Evolutionary conservation across 2,888 invertebrate genomes (phyloP).

Genomic region (Phalera bucephala): DNA sequence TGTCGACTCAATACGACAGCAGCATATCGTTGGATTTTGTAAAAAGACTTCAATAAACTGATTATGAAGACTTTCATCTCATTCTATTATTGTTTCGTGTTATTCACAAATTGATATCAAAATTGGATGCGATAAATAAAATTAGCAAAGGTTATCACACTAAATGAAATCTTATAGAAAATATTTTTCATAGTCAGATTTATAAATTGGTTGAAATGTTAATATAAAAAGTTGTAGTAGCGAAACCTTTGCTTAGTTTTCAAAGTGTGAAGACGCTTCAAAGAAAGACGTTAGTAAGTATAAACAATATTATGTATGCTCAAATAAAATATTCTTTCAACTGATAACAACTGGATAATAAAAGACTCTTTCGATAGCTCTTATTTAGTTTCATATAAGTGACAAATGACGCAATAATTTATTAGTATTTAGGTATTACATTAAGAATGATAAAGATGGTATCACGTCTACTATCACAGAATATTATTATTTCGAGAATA

Average conservation of each 20-base stretch:
- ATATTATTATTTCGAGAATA: conserved; percentile 74
- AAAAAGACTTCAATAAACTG: too few relatives aligned
- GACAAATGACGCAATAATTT: conserved; percentile 55
- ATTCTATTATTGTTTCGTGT: conserved; percentile 13
- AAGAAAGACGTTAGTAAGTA: conserved; percentile 1
- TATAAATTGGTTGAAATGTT: conserved; percentile 4
- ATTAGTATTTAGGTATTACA: conserved; percentile 29
- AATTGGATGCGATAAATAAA: conserved; percentile 18
- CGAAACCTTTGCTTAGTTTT: conserved; percentile 12
- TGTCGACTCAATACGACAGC: conserved; percentile 37
- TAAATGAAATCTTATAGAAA: conserved; percentile 2
- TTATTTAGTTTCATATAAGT: conserved; percentile 35
- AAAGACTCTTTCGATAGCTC: conserved; percentile 10
- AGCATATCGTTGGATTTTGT: too few relatives aligned
- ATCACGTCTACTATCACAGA: conserved; percentile 83
- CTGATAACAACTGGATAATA: background rate
- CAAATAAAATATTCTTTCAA: conserved; percentile 1
- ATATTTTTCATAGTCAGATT: too few relatives aligned
- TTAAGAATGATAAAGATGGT: conserved; percentile 62
- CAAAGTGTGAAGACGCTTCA: conserved; percentile 17
- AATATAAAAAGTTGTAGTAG: conserved; percentile 4
- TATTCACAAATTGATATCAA: conserved; percentile 19
- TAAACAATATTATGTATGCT: background rate
- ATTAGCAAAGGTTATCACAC: conserved; percentile 7
- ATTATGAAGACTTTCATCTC: conserved; percentile 9